phyloP scores from a whole-genome alignment of 2,113 vertebrate species.

The Sardina pilchardus region DNA sequence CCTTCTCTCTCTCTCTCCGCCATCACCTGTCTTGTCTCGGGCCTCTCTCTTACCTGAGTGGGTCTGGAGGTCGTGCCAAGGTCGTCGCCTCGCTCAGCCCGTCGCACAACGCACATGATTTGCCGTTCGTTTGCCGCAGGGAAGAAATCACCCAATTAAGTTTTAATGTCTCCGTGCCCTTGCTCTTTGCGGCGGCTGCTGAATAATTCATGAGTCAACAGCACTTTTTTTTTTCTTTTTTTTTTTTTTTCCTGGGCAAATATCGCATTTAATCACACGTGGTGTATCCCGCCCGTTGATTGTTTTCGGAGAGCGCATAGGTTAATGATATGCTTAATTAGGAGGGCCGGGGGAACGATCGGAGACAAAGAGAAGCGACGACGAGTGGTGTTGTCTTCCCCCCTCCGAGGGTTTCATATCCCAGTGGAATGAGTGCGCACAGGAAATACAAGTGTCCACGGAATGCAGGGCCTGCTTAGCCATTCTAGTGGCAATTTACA shows the following conservation, averaged over 20 bases:
- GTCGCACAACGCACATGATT: neutral
- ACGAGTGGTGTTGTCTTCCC: neutral
- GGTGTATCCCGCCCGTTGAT: neutral
- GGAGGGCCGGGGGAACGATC: neutral
- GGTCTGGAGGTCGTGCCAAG: neutral
- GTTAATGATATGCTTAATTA: slow-evolving; percentile 31
- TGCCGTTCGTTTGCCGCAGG: neutral
- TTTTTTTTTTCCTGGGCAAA: slow-evolving; percentile 34
- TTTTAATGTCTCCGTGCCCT: slow-evolving; percentile 52
- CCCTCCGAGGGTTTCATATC: no score
- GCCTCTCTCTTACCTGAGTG: neutral
- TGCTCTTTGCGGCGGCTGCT: slow-evolving; percentile 36
- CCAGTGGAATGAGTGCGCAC: no score
- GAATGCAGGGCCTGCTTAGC: no score
- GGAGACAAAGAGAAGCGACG: neutral
- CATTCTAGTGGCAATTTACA: no score
- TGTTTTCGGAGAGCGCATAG: slow-evolving; percentile 24
- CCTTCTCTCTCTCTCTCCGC: slow-evolving; percentile 39
- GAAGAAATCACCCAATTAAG: slow-evolving; percentile 17
- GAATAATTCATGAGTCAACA: slow-evolving; percentile 58
- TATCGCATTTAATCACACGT: slow-evolving; percentile 35
- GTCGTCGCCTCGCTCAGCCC: neutral
- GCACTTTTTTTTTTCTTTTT: no score
- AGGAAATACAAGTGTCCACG: no score
- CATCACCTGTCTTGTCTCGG: neutral